Percentiles rank a stretch among this genome's conserved stretches.
phyloP scores from a whole-genome alignment of 2,888 invertebrate species.

The Apodemia duryi region DNA sequence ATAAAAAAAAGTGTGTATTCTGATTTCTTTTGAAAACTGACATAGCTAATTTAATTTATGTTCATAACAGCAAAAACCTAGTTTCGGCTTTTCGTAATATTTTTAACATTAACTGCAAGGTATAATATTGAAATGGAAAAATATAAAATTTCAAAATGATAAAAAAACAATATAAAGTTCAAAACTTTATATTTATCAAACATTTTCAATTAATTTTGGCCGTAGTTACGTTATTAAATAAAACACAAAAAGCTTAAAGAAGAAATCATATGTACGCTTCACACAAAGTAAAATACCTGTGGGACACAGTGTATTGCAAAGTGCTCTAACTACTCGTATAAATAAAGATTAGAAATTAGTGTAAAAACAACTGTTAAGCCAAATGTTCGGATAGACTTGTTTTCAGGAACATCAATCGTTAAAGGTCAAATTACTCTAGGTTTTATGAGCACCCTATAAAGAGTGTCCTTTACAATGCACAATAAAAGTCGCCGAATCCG shows the following conservation, averaged over 20 bases:
- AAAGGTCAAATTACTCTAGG: constrained; percentile 58
- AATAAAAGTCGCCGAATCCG: constrained; percentile 44
- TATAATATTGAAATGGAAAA: too few species aligned
- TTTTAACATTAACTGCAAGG: too few species aligned
- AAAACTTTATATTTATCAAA: too few species aligned
- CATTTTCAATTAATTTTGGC: neutral
- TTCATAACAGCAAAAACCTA: too few species aligned
- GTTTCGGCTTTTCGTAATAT: too few species aligned
- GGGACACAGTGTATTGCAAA: neutral
- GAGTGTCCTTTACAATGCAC: constrained; percentile 49
- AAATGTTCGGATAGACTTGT: neutral
- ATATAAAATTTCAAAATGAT: too few species aligned
- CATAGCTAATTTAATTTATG: too few species aligned
- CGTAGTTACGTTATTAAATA: neutral
- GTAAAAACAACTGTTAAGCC: neutral
- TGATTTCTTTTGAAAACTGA: too few species aligned
- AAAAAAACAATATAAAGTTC: too few species aligned
- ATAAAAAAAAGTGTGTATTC: too few species aligned
- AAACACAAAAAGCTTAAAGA: neutral
- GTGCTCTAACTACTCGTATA: neutral
- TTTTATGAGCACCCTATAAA: constrained; percentile 56
- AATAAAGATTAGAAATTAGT: neutral
- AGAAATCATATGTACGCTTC: neutral
- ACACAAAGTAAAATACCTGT: neutral
- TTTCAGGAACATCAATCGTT: constrained; percentile 20